Base-by-base conservation (phyloP, 30 jellyfish, hydroid and myxozoan genomes). In the Hydractinia symbiolongicarpus region DNA sequence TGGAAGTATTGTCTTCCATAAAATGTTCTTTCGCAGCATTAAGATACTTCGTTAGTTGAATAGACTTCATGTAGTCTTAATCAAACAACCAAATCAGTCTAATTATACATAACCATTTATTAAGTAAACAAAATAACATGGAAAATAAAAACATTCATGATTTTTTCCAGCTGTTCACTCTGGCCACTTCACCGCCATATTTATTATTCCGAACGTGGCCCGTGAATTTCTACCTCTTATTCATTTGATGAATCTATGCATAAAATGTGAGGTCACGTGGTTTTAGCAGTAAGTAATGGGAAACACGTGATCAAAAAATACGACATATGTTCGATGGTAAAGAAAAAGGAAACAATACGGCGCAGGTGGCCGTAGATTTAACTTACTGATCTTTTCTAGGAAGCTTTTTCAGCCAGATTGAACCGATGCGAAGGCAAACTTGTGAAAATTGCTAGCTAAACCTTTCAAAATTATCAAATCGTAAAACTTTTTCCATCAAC, bases 131-230 rank as follows among this genome's bases (percentile, higher is more conserved):
- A 30, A 30, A 30, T 30, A 30, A 30, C 44, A 30, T 30, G 44
- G 44, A 30, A 30, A 30, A 30, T 30, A 30, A 30, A 30, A 30
- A 30, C 44, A 30, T 30, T 30, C 44, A 30, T 30, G 44, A 30
- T 30, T 30, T 30, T 58, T 64, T 64, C 9, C 74, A 64, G 74
- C 74, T 64, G 74, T 64, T 64, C 74, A 64, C 74, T 64, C 74
- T 64, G 19, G 74, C 74, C 40, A 64, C 74, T 64, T 64, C 74
- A n/a, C 74, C 74, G 74, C 74, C 74, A 64, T 64, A 64, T 64
- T 64, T 64, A 64, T 64, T 64, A 64, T 64, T 64, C 74, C 9
- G 74, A 64, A 64, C 74, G 74, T 64, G 69, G 19, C 69, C 69
- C 15, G 69, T 64, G 19, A 64, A 64, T n/a, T 64, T 64, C 40